A percentile compares a stretch with the other conserved stretches of the same genome.
phyloP scores from a whole-genome alignment of 2,797 vertebrate species.

The Notolepis coatsorum region DNA sequence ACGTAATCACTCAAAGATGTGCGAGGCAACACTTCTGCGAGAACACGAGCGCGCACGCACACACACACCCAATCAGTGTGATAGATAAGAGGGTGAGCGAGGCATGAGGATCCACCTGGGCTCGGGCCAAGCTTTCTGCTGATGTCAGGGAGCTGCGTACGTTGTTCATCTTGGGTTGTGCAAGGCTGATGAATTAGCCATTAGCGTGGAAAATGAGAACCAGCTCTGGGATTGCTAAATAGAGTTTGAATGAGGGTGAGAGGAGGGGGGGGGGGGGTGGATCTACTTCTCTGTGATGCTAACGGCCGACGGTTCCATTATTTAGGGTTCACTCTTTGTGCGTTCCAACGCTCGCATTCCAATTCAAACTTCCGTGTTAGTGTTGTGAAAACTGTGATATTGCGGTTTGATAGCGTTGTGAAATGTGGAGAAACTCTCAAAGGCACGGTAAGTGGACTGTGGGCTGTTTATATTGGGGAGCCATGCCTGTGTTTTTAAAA shows the following conservation, averaged over 20 bases:
- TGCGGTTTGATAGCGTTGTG: neutral
- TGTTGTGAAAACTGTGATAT: neutral
- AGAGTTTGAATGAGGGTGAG: conserved; percentile 11
- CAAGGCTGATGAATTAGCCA: conserved; percentile 49
- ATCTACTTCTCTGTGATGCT: too few species aligned
- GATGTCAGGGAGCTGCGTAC: neutral
- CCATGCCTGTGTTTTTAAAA: neutral
- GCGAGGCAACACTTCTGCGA: conserved; percentile 4
- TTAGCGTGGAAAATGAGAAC: conserved; percentile 38
- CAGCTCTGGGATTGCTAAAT: conserved; percentile 38
- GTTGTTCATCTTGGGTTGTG: conserved; percentile 35
- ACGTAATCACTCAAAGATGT: conserved; percentile 37
- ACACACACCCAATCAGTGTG: conserved; percentile 7
- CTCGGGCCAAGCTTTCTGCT: conserved; percentile 31
- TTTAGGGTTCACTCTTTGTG: too few species aligned
- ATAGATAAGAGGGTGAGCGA: conserved; percentile 25
- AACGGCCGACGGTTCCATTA: too few species aligned
- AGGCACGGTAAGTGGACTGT: neutral
- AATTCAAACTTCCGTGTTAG: neutral
- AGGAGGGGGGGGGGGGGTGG: too few species aligned
- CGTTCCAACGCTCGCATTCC: too few species aligned
- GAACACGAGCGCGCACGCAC: conserved; percentile 6
- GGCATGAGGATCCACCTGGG: neutral
- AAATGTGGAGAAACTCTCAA: neutral
- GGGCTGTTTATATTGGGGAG: too few species aligned